Percentiles rank a stretch among this genome's conserved stretches.
These are phyloP conservation scores for Epinephelus moara DNA, from an alignment of 2,113 vertebrate genomes.

Conservation along the genomic window DNA sequence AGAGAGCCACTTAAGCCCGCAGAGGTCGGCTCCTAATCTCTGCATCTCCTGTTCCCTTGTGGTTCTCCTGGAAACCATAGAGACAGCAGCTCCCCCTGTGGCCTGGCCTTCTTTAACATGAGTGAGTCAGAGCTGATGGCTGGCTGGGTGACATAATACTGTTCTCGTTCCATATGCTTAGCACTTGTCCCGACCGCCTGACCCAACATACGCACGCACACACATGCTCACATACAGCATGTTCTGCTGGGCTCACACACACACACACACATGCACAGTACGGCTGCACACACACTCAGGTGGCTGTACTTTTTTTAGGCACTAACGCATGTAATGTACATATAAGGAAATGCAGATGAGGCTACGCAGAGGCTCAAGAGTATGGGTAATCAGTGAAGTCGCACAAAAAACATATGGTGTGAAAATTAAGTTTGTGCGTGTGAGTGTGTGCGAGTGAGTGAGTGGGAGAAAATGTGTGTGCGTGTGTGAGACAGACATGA, in stretches of 20 bases:
- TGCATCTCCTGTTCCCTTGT: slow-evolving; percentile 68
- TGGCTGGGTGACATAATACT: slow-evolving; percentile 68
- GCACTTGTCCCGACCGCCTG: slow-evolving; percentile 56
- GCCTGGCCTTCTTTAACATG: slow-evolving; percentile 75
- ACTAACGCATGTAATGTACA: neutral
- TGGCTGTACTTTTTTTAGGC: slow-evolving; percentile 4
- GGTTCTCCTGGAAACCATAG: slow-evolving; percentile 79
- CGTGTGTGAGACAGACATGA: slow-evolving; percentile 70
- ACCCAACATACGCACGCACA: slow-evolving; percentile 38
- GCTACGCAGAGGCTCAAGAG: neutral
- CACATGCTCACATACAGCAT: slow-evolving; percentile 18
- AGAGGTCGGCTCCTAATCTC: slow-evolving; percentile 64
- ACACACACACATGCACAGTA: neutral
- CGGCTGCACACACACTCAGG: neutral
- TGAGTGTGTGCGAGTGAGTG: slow-evolving; percentile 33
- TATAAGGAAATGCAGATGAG: slow-evolving; percentile 19
- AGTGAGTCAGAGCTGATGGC: slow-evolving; percentile 76
- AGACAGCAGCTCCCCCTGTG: slow-evolving; percentile 76
- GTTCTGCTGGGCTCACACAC: neutral
- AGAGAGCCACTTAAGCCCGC: slow-evolving; percentile 63
- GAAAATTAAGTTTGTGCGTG: slow-evolving; percentile 38
- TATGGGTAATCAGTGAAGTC: neutral
- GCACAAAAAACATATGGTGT: slow-evolving; percentile 57
- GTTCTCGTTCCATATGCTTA: slow-evolving; percentile 72
- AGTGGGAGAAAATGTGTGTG: slow-evolving; percentile 54